A percentile compares a stretch with the other conserved stretches of the same genome.
Evolutionary conservation across 2,888 invertebrate species (phyloP).

Genomic region (Calliscelio sp.): DNA sequence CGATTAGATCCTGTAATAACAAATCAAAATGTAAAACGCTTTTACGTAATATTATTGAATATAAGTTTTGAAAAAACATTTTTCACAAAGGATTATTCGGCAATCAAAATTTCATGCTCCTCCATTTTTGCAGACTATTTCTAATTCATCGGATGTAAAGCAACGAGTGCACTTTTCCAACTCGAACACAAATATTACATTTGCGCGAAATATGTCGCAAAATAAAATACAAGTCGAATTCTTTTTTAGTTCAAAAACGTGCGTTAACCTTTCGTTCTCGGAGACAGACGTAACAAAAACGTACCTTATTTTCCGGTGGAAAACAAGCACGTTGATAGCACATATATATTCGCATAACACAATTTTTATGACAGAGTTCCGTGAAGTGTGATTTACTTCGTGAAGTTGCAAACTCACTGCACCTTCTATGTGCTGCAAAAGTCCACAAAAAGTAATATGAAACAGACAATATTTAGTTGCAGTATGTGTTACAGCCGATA

Average conservation of each 20-base stretch:
- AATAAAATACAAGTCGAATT: slow-evolving; percentile 35
- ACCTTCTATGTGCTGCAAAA: slow-evolving; percentile 5
- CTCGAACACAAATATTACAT: slow-evolving; percentile 38
- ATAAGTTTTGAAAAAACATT: background rate
- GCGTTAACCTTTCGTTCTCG: slow-evolving; percentile 36
- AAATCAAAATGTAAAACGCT: no score
- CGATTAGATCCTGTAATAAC: background rate
- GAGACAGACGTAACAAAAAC: slow-evolving; percentile 30
- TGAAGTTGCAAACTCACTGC: slow-evolving; percentile 30
- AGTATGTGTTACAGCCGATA: no score
- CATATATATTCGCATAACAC: slow-evolving; percentile 49
- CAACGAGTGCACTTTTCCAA: background rate
- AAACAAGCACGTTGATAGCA: slow-evolving; percentile 44
- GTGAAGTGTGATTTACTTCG: slow-evolving; percentile 43
- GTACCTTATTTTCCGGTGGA: slow-evolving; percentile 46
- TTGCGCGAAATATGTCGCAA: slow-evolving; percentile 27
- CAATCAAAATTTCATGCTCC: no score
- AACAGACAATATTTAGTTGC: background rate
- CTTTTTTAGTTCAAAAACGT: slow-evolving; percentile 41
- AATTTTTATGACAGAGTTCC: slow-evolving; percentile 49
- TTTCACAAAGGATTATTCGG: background rate
- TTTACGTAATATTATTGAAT: slow-evolving; percentile 1
- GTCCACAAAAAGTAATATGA: background rate
- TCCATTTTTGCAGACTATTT: background rate
- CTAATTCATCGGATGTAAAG: slow-evolving; percentile 5